A percentile compares a stretch with the other conserved stretches of the same genome.
Evolutionary conservation across 2,113 vertebrate genomes (phyloP).

Genomic region (Cryptomyrus ogoouensis): DNA sequence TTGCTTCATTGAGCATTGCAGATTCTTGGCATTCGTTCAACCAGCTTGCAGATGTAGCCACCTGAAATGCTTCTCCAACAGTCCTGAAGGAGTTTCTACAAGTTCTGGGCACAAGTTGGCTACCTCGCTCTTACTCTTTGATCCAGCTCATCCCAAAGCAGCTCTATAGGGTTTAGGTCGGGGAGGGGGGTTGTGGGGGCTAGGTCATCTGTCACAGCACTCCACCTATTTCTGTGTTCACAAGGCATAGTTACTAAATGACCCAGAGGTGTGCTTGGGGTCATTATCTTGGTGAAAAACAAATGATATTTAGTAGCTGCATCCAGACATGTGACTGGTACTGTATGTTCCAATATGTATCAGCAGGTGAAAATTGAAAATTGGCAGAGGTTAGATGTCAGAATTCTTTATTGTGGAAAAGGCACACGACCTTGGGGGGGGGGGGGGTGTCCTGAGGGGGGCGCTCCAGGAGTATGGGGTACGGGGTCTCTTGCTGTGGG

Average conservation of each 20-base stretch:
- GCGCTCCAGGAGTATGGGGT: too few relatives aligned
- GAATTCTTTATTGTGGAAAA: background rate
- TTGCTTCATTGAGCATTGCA: too few relatives aligned
- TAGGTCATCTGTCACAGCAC: background rate
- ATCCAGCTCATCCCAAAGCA: background rate
- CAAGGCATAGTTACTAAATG: background rate
- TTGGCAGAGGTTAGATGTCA: background rate
- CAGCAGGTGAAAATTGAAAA: background rate
- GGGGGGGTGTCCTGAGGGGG: too few relatives aligned
- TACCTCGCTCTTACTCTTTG: background rate
- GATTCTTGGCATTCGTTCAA: too few relatives aligned
- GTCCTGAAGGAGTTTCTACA: background rate
- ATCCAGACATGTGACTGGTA: background rate
- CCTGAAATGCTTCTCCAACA: background rate
- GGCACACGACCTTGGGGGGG: too few relatives aligned
- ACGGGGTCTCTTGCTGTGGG: too few relatives aligned
- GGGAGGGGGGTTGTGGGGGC: background rate
- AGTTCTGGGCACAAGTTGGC: background rate
- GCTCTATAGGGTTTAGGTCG: background rate
- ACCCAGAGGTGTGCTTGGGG: background rate
- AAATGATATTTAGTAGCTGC: background rate
- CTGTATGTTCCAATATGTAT: background rate
- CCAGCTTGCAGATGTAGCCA: background rate
- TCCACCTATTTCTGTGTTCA: background rate
- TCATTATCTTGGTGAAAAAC: background rate